phyloP scores from a whole-genome alignment of 2,113 vertebrate genomes.

The Limanda limanda region DNA sequence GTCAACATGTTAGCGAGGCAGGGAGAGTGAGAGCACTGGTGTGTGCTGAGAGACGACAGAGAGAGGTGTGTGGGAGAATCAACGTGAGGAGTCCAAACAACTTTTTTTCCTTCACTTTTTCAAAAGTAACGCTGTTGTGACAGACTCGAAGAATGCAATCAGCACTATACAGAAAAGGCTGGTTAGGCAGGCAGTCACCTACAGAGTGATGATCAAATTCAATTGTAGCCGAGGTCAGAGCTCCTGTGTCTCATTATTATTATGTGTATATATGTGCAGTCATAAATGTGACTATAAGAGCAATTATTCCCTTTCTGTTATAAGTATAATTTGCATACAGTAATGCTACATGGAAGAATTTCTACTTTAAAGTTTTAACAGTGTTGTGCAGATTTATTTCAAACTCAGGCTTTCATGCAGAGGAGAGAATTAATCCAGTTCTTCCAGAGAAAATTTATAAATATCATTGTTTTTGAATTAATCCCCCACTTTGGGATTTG shows the following conservation, averaged over 20 bases:
- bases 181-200: conserved; percentile 24
- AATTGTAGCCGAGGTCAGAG: conserved; percentile 37
- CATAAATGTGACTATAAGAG: conserved; percentile 8
- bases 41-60: conserved; percentile 60
- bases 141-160: conserved; percentile 70
- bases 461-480: conserved; percentile 86
- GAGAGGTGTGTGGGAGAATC: conserved; percentile 64
- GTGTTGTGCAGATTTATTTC: conserved; percentile 8
- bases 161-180: conserved; percentile 64
- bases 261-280: conserved; percentile 16
- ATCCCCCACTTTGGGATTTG: conserved; percentile 83
- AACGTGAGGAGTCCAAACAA: conserved; percentile 71
- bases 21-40: conserved; percentile 65
- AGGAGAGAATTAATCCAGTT: conserved; percentile 30
- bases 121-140: conserved; percentile 60
- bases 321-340: conserved; percentile 23
- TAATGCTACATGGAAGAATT: conserved; percentile 33
- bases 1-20: conserved; percentile 82
- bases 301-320: conserved; percentile 3
- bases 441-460: conserved; percentile 84
- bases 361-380: conserved; percentile 22
- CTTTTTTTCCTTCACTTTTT: conserved; percentile 58
- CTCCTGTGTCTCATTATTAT: conserved; percentile 31
- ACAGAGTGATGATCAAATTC: conserved; percentile 45
- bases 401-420: conserved; percentile 40